Conservation (phyloP, 2,888 invertebrate genomes). For the Nymphalis c-album region DNA sequence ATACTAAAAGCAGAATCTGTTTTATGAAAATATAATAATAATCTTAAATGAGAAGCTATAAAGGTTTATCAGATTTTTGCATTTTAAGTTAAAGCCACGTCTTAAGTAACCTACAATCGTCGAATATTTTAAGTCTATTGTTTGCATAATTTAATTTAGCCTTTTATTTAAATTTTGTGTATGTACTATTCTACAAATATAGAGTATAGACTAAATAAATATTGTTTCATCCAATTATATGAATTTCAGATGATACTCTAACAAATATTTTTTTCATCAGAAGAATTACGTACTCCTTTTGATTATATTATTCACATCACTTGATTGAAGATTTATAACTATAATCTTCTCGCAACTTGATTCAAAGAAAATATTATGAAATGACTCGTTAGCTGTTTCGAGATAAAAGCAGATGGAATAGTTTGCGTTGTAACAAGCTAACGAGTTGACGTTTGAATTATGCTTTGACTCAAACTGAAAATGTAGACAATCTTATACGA, state of each 20-base stretch:
- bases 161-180: too few relatives aligned
- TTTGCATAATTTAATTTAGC: too few relatives aligned
- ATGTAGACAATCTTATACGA: conserved; percentile 7
- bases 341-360: conserved; percentile 3
- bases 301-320: not conserved
- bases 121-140: too few relatives aligned
- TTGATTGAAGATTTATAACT: conserved; percentile 5
- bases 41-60: too few relatives aligned
- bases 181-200: too few relatives aligned
- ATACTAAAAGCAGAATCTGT: too few relatives aligned
- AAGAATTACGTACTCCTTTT: not conserved
- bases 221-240: not conserved
- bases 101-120: too few relatives aligned
- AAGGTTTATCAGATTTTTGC: too few relatives aligned
- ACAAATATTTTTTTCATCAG: not conserved
- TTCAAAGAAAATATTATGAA: conserved; percentile 22
- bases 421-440: not conserved
- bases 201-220: not conserved
- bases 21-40: too few relatives aligned
- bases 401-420: conserved; percentile 12
- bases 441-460: not conserved
- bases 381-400: conserved; percentile 33
- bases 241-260: not conserved
- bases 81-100: too few relatives aligned
- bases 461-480: not conserved